Percentiles rank a stretch among this genome's conserved stretches.
phyloP scores from a whole-genome alignment of 2,113 vertebrate species.

The Cebidichthys violaceus region DNA sequence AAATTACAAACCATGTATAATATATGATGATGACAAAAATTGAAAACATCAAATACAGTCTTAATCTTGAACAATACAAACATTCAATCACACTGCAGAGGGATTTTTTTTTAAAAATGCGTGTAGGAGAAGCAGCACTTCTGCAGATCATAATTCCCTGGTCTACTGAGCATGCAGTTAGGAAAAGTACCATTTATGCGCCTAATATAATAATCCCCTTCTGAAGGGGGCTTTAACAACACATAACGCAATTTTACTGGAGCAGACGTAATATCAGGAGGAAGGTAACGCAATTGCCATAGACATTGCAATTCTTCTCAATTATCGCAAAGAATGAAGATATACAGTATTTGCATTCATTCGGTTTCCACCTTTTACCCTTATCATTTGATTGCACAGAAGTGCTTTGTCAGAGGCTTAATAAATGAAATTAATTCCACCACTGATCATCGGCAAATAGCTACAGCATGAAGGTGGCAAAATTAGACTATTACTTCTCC shows the following conservation, averaged over 20 bases:
- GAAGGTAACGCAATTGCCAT: neutral
- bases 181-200: constrained; percentile 28
- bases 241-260: neutral
- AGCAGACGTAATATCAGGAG: constrained; percentile 13
- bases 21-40: neutral
- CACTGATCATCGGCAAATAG: neutral
- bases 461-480: neutral
- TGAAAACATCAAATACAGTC: neutral
- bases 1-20: neutral
- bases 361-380: neutral
- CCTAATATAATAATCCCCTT: neutral
- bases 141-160: neutral
- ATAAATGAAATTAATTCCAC: neutral
- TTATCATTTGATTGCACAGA: neutral
- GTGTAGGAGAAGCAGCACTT: neutral
- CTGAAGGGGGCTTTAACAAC: neutral
- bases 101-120: neutral
- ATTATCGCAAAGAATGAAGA: neutral
- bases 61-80: neutral
- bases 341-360: neutral
- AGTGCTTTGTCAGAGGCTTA: neutral
- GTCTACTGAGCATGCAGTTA: constrained; percentile 32
- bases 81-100: neutral
- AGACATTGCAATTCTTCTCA: neutral
- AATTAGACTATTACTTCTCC: neutral